Evolutionary conservation across 2,113 vertebrate genomes (phyloP), one percentile per base, ranked within the genome.

Genomic region (Oncorhynchus nerka): DNA sequence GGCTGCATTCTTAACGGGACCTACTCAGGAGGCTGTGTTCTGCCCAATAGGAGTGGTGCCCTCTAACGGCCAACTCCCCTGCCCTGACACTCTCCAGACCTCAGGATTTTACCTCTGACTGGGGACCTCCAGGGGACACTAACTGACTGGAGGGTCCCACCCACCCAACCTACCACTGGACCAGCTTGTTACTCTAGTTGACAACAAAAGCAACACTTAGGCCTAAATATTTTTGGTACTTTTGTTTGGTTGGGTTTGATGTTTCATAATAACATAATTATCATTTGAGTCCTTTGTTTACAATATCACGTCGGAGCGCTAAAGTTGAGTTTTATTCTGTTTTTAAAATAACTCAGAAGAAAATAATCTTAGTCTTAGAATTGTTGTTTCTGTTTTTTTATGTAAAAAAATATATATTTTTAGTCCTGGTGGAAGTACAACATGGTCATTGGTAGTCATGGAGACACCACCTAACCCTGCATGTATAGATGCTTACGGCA

Each of bases 231-330:
- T 26, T 70, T 70, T 70, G 9, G 57, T 49, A 51, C 22, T 67
- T 24, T 69, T 64, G 24, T 59, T 73, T 20, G 19, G 11, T 28
- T 70, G 81, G 75, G 16, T 74, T 74, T 75, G 49, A 77, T 80
- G 57, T 86, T 62, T 80, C 80, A 75, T 66, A 68, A 79, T 4
- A 55, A 55, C 5, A 71, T 86, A 75, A 73, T 87, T 89, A 88
- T 87, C 73, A 82, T 84, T 88, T 72, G 81, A 88, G 86, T 90
- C 82, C 79, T 87, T 88, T 89, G 88, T 92, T 92, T 90, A 92
- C 89, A 89, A 73, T 75, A 91, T 87, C 86, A 85, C 87, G 88
- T 90, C 55, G 79, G 78, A 45, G 67, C 3, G 67, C 2, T 20
- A 16, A 80, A 76, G 78, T 70, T 68, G 68, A 61, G 73, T 24